Base-by-base conservation (phyloP, 2,888 invertebrate genomes). In the Phortica okadai region DNA sequence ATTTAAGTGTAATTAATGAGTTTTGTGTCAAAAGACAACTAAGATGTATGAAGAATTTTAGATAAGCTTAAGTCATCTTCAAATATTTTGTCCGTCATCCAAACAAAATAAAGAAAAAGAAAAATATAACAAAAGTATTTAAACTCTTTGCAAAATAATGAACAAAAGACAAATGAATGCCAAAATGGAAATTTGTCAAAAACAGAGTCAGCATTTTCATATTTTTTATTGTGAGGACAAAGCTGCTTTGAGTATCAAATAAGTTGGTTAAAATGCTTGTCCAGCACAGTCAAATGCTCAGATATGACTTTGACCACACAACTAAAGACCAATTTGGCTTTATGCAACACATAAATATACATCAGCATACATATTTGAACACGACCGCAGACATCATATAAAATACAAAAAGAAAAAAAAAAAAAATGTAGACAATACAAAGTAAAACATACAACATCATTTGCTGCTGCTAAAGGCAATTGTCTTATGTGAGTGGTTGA, bases 401-500 rank as follows among this genome's bases (percentile, higher is more conserved):
- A 33, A 33, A 33, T 33, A 33, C 33, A 33, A 33, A 33, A 33
- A 33, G 4, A 33, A 33, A 33, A 33, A 41, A 21, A 56, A 73
- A 76, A 50, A 70, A 62, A 69, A 79, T 72, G 69, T 62, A 76
- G 75, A 59, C 75, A 88, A 86, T 84, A 79, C 14, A 14, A 50
- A 50, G 50, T 50, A 50, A 85, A 87, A 85, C 78, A 87, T 82
- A 77, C 62, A 62, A 62, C 62, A 16, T 14, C 16, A 62, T 62
- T 85, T 85, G 82, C 82, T 85, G 82, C 82, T 86, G 85, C 88
- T 88, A 86, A 83, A 79, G 80, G 62, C 62, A 25, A 16, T 62
- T 62, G 62, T 62, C 16, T 62, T 8, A 6, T 50, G 6, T 50
- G 50, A 33, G 50, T 50, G 50, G 50, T 14, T 14, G 50, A 50